These are phyloP conservation scores for Oppia nitens DNA, from an alignment of 1,140 invertebrate species.

Conservation along the genomic window DNA sequence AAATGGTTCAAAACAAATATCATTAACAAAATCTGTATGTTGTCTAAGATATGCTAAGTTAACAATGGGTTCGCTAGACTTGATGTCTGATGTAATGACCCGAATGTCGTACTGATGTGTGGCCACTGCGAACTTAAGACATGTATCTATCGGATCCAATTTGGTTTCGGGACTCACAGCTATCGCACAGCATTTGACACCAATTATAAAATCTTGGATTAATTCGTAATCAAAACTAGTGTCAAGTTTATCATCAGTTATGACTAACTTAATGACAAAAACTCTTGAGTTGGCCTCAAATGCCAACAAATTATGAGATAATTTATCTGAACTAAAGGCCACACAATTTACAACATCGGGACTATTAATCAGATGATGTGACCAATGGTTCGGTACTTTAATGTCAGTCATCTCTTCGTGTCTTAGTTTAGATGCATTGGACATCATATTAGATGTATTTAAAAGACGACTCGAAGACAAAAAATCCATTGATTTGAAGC, in stretches of 20 bases:
- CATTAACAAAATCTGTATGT: conserved; percentile 52
- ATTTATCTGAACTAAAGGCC: conserved; percentile 1
- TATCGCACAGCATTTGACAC: background rate
- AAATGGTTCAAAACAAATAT: conserved; percentile 45
- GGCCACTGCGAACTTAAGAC: background rate
- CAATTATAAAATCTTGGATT: conserved; percentile 9
- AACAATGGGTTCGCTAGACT: background rate
- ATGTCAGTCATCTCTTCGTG: background rate
- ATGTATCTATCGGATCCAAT: background rate
- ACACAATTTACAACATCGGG: conserved; percentile 4
- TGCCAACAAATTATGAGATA: background rate
- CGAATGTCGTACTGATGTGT: background rate
- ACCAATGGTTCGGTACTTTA: background rate
- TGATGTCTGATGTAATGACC: background rate
- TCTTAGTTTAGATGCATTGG: background rate
- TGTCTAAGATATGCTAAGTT: conserved; percentile 24
- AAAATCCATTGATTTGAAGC: background rate
- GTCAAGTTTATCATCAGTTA: background rate
- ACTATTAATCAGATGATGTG: background rate
- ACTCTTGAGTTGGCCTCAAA: background rate
- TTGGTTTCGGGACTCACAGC: conserved; percentile 10
- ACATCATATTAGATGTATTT: background rate
- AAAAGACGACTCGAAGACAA: background rate
- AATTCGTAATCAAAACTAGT: conserved; percentile 3
- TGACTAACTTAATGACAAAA: background rate